phyloP scores from a whole-genome alignment of 2,888 invertebrate species.

The Sericinus montela region DNA sequence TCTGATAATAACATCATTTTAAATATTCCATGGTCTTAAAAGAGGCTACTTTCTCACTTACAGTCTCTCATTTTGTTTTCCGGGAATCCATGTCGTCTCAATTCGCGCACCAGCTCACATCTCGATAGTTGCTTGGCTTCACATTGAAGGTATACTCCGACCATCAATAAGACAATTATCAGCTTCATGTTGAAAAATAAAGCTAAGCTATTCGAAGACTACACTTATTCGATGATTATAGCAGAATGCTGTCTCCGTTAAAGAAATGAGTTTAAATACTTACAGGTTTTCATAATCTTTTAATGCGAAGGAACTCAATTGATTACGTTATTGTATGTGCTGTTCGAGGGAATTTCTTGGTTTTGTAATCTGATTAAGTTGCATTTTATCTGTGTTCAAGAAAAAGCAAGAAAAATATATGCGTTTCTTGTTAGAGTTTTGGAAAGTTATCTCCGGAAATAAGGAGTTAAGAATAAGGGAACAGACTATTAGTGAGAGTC shows the following conservation, averaged over 20 bases:
- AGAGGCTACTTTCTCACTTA: too few species aligned
- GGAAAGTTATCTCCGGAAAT: too few species aligned
- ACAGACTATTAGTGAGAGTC: too few species aligned
- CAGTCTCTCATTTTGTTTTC: conserved; percentile 41
- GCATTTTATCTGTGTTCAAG: neutral
- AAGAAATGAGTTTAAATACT: neutral
- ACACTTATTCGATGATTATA: neutral
- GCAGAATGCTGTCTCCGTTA: neutral
- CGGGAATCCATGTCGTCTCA: conserved; percentile 36
- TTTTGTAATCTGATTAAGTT: neutral
- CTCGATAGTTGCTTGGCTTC: conserved; percentile 27
- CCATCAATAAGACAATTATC: neutral
- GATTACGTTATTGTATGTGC: neutral
- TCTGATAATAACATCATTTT: too few species aligned
- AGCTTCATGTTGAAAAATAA: too few species aligned
- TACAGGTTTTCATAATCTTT: neutral
- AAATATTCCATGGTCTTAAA: too few species aligned
- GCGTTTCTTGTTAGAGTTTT: too few species aligned
- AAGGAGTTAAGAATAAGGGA: too few species aligned
- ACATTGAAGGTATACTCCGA: conserved; percentile 5
- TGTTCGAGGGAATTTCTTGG: neutral
- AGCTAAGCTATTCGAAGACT: too few species aligned
- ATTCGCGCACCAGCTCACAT: conserved; percentile 21
- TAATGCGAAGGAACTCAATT: neutral
- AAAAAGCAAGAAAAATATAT: too few species aligned